phyloP scores from a whole-genome alignment of 1,140 invertebrate genomes.

The Helicoverpa armigera region DNA sequence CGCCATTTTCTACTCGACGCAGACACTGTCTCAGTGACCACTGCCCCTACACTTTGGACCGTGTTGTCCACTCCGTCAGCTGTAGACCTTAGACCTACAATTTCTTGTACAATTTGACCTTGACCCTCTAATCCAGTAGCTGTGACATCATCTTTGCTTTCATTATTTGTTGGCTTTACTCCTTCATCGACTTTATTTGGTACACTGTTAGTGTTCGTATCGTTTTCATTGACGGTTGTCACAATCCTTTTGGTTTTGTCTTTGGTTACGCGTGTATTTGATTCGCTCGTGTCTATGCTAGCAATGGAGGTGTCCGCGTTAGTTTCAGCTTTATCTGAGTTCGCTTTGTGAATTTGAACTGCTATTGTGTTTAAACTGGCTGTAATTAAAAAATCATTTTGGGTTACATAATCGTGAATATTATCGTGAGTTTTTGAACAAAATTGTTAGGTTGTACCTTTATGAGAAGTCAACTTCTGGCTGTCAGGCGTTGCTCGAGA shows the following conservation, averaged over 20 bases:
- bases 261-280: conserved; percentile 33
- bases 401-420: background rate
- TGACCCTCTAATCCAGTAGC: background rate
- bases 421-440: too few species aligned
- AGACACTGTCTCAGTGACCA: background rate
- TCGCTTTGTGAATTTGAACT: conserved; percentile 33
- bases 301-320: conserved; percentile 11
- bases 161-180: background rate
- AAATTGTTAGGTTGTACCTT: conserved; percentile 48
- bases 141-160: conserved; percentile 2
- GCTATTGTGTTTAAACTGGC: conserved; percentile 24
- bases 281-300: conserved; percentile 9
- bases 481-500: conserved; percentile 61
- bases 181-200: background rate
- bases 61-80: background rate
- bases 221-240: conserved; percentile 7
- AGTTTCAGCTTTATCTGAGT: conserved; percentile 23
- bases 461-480: conserved; percentile 55
- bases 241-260: conserved; percentile 32
- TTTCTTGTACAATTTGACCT: background rate
- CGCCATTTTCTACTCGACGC: conserved; percentile 56
- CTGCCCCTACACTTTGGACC: conserved; percentile 8
- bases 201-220: background rate
- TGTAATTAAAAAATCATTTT: background rate
- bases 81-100: background rate